Conservation (phyloP, 2,113 vertebrate species). For the Quiscalus mexicanus region DNA sequence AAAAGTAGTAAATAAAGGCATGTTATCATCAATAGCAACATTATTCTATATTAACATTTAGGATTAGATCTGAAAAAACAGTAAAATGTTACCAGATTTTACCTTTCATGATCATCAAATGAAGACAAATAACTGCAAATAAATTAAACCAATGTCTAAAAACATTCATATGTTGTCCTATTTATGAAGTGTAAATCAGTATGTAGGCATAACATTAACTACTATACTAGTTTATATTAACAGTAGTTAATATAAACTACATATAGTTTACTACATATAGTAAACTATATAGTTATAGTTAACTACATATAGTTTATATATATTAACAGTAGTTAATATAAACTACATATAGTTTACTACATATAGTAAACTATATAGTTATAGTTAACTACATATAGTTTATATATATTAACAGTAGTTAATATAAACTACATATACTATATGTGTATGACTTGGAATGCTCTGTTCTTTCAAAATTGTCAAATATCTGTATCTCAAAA, state of each 20-base stretch:
- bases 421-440: no score
- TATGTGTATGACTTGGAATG: background rate
- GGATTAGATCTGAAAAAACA: background rate
- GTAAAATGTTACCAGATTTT: constrained; percentile 30
- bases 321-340: no score
- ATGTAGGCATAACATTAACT: background rate
- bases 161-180: background rate
- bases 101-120: constrained; percentile 49
- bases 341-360: no score
- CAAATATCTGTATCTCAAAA: background rate
- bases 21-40: background rate
- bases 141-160: background rate
- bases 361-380: no score
- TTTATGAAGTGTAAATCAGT: background rate
- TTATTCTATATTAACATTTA: background rate
- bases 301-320: no score
- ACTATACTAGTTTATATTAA: no score
- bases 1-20: background rate
- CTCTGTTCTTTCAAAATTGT: background rate
- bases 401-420: no score
- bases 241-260: no score
- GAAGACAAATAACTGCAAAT: constrained; percentile 4
- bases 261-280: no score
- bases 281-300: no score
- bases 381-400: no score